Base-by-base conservation (phyloP, 2,113 vertebrate genomes). In the Chascanopsetta lugubris region DNA sequence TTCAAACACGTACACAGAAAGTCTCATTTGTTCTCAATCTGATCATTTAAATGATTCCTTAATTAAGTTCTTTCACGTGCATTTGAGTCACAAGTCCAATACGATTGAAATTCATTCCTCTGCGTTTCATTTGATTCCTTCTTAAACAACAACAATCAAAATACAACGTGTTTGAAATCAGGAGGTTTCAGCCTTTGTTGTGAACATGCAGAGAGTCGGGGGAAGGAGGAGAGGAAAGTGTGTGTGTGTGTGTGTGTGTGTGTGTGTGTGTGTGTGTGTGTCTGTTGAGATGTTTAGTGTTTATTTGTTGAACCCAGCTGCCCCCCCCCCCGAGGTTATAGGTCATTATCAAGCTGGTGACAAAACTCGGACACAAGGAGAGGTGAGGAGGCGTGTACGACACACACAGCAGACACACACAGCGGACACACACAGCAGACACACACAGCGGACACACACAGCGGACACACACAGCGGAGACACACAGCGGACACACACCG, bases 301-400 rank as follows among this genome's bases (percentile, higher is more conserved):
- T 90, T 90, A 88, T 89, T 91, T 88, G 87, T 80, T 66, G 72
- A 85, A 69, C 60, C 84, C 70, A 50, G 27, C 75, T 21, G 15
- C 75, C 82, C 80, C 65, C 59, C 82, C 75, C 48, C 75, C 61
- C 74, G 64, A 80, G 81, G 87, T 80, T 81, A 78, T 72, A 58
- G 75, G 83, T 90, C 85, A 91, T 91, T 91, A 89, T 88, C 87
- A 81, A 79, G 76, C 56, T 21, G 0, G 80, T 88, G 89, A 80
- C 76, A 85, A 89, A 75, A 75, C 26, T 61, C 76, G 27, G 58
- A 61, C 50, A 56, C 67, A 55, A 32, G 51, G 10, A 75, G 76
- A 82, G 71, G 78, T 84, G 79, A 77, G 66, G 18, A 43, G 78
- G 64, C 51, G 63, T n/a, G 61, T 56, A 73, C 77, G 82, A 75